These are phyloP conservation scores for Ditylenchus weischeri DNA, from an alignment of 2,888 invertebrate genomes.

Conservation along the genomic window DNA sequence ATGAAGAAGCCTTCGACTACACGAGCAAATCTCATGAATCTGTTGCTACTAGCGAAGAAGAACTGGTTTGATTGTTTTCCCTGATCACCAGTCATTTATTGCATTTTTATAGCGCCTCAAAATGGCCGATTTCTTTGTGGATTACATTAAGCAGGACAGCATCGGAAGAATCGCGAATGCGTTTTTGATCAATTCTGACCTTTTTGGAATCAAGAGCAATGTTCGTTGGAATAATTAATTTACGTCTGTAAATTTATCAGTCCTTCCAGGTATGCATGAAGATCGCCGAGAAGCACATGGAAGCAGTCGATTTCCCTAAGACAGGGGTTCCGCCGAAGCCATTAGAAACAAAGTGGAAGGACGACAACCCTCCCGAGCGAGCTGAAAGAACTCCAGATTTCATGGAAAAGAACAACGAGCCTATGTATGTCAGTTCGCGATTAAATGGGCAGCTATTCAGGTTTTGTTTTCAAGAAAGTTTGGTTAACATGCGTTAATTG, in stretches of 20 bases:
- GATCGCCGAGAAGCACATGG: conserved; percentile 53
- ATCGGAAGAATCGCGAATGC: conserved; percentile 57
- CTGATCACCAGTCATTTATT: neutral
- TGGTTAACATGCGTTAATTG: neutral
- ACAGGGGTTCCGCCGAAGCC: conserved; percentile 46
- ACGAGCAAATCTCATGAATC: conserved; percentile 24
- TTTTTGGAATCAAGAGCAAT: conserved; percentile 43
- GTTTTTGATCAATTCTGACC: conserved; percentile 58
- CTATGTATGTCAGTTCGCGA: conserved; percentile 45
- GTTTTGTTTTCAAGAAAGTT: neutral
- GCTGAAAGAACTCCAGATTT: conserved; percentile 39
- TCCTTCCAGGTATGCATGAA: conserved; percentile 37
- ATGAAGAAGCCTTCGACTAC: conserved; percentile 48
- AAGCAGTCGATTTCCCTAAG: conserved; percentile 59
- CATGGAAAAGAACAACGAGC: conserved; percentile 43
- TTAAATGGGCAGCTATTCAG: conserved; percentile 57
- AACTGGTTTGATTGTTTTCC: conserved; percentile 23
- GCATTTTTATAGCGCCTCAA: conserved; percentile 11
- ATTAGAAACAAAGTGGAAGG: conserved; percentile 31
- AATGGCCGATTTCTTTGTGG: conserved; percentile 56
- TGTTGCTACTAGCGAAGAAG: conserved; percentile 20
- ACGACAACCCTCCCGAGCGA: conserved; percentile 33
- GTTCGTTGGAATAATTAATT: neutral
- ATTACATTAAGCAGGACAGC: conserved; percentile 57
- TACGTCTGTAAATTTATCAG: neutral